These are phyloP conservation scores for Xylocampa areola DNA, from an alignment of 2,888 invertebrate genomes.

Conservation along the genomic window DNA sequence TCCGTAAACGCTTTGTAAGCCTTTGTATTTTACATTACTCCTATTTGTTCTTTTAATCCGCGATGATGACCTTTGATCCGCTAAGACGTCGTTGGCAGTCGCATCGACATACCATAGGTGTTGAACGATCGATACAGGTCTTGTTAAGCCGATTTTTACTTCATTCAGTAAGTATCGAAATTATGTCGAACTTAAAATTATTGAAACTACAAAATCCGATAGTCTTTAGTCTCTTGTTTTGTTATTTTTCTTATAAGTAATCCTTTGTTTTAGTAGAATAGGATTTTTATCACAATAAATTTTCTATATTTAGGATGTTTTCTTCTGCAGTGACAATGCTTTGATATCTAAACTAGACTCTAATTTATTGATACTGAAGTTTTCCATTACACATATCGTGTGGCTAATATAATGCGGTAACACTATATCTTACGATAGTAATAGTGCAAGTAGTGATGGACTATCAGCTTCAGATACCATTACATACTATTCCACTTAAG, in stretches of 20 bases:
- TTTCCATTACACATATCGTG: conserved; percentile 2
- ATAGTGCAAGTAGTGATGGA: conserved; percentile 15
- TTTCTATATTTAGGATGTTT: too few species aligned
- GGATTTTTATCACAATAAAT: too few species aligned
- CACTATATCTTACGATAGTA: conserved; percentile 16
- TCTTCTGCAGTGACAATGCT: too few species aligned
- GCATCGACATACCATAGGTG: conserved; percentile 61
- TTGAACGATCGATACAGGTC: conserved; percentile 37
- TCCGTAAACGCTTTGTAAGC: too few species aligned
- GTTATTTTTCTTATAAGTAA: too few species aligned
- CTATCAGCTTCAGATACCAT: conserved; percentile 22
- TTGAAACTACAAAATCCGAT: too few species aligned
- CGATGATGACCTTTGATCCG: conserved; percentile 61
- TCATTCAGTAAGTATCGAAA: not conserved
- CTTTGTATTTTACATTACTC: conserved; percentile 52
- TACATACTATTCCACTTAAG: conserved; percentile 24
- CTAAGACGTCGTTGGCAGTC: conserved; percentile 59
- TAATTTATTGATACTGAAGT: not conserved
- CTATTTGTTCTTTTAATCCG: conserved; percentile 60
- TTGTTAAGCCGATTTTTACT: conserved; percentile 34
- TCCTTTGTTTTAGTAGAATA: too few species aligned
- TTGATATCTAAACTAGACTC: too few species aligned
- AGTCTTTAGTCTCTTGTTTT: too few species aligned
- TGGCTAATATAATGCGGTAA: conserved; percentile 25
- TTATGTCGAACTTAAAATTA: not conserved